Percentiles rank a stretch among this genome's conserved stretches.
These are phyloP conservation scores for Pholis gunnellus DNA, from an alignment of 2,113 vertebrate species.

Conservation along the genomic window DNA sequence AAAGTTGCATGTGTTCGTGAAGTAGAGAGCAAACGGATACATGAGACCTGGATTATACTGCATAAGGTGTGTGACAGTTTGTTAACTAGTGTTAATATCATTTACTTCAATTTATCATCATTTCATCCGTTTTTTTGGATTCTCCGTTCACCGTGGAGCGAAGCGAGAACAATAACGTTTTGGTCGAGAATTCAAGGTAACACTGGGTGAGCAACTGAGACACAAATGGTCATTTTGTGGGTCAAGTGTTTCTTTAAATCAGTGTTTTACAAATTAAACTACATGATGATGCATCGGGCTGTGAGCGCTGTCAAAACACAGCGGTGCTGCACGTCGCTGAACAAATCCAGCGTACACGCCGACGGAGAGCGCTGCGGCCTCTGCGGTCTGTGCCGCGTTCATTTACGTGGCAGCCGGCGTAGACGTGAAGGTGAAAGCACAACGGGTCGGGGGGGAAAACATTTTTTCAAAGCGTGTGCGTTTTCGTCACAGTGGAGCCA, in stretches of 20 bases:
- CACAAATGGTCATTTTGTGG: not conserved
- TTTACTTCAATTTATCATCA: not conserved
- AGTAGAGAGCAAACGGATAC: too few species aligned
- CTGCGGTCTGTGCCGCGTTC: not conserved
- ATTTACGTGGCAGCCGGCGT: not conserved
- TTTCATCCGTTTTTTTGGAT: not conserved
- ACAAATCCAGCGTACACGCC: not conserved
- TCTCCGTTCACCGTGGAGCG: too few species aligned
- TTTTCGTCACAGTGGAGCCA: slow-evolving; percentile 25
- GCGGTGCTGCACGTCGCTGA: not conserved
- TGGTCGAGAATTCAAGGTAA: too few species aligned
- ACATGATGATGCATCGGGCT: not conserved
- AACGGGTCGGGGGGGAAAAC: not conserved
- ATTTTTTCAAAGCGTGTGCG: slow-evolving; percentile 21
- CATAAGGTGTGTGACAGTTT: too few species aligned
- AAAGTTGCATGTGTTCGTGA: too few species aligned
- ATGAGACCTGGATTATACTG: too few species aligned
- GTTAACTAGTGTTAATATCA: too few species aligned
- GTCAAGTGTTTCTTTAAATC: not conserved
- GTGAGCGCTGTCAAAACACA: not conserved
- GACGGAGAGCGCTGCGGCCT: not conserved
- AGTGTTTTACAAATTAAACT: not conserved
- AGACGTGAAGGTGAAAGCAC: slow-evolving; percentile 21
- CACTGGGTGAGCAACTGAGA: not conserved
- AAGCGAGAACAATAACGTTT: too few species aligned